Conservation (phyloP, 2,888 invertebrate species). For the Meloe dianella region DNA sequence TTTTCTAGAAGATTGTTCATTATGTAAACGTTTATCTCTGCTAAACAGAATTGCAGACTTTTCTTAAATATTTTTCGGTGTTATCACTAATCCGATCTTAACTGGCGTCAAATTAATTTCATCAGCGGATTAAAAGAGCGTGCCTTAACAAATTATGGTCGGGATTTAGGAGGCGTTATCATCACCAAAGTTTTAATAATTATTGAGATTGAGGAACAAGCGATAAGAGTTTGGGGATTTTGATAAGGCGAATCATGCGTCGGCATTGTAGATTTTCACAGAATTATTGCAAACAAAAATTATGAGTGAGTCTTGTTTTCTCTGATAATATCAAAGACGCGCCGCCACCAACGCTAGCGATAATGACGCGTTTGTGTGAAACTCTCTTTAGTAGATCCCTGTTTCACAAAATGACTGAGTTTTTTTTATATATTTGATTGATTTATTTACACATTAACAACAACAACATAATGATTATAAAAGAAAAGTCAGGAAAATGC, state of each 20-base stretch:
- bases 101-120: constrained; percentile 50
- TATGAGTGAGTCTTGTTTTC: too few relatives aligned
- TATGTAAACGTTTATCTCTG: neutral
- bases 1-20: neutral
- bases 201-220: neutral
- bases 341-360: too few relatives aligned
- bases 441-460: neutral
- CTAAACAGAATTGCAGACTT: neutral
- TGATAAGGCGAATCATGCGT: neutral
- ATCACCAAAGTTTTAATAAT: too few relatives aligned
- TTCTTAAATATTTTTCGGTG: constrained; percentile 16
- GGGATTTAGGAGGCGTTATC: constrained; percentile 32
- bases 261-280: too few relatives aligned
- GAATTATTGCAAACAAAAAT: too few relatives aligned
- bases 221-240: neutral
- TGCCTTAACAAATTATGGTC: constrained; percentile 52
- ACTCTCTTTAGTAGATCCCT: too few relatives aligned
- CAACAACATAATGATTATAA: neutral
- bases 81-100: constrained; percentile 41
- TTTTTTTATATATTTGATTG: too few relatives aligned
- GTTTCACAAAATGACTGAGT: too few relatives aligned
- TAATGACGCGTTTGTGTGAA: too few relatives aligned
- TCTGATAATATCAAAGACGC: too few relatives aligned
- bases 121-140: constrained; percentile 53
- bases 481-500: constrained; percentile 69